Evolutionary conservation across 2,113 vertebrate genomes (phyloP), one percentile per base, ranked within the genome.

Genomic region (Lynx canadensis): DNA sequence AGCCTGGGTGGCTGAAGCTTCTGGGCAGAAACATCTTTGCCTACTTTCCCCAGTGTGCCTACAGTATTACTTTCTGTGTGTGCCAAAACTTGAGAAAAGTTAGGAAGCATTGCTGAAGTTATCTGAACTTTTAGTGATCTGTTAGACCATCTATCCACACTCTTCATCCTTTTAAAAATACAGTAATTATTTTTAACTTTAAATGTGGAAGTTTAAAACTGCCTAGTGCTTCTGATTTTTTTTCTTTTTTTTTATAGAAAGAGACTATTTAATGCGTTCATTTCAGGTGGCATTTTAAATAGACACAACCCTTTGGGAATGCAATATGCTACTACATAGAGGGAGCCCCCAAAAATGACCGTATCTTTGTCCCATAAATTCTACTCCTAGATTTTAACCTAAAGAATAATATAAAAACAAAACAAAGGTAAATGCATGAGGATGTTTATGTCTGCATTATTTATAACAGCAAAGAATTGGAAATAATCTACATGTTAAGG

Each of bases 181-280:
- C 15, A 91, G 5, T 73, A 82, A 45, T 92, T 96, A 88, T 73
- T 89, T 97, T 97, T 95, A 82, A 98, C 74, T 89, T 95, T 92
- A 95, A 96, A 86, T 90, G 83, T 27, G 48, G 38, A 93, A 27
- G 5, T 96, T 90, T 95, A 93, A 97, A 92, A 71, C 83, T 89
- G 93, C 36, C 76, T 91, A 71, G 63, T 18, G 3, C 23, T 76
- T 94, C 50, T 86, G 48, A 33, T 27, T 63, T 65, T 31, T 84
- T 96, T 52, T 74, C 57, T 83, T 94, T 93, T 96, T 52, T 80
- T 66, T 83, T 94, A 91, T 69, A 85, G 33, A 86, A 92, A 91
- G 82, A 89, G 65, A 74, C 41, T 91, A 65, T 88, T 83, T 95
- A 95, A 83, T 85, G 29, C 29, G 93, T 89, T 92, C 16, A 73